Conservation (phyloP, 2,797 vertebrate genomes). For the Yasuhikotakia modesta region DNA sequence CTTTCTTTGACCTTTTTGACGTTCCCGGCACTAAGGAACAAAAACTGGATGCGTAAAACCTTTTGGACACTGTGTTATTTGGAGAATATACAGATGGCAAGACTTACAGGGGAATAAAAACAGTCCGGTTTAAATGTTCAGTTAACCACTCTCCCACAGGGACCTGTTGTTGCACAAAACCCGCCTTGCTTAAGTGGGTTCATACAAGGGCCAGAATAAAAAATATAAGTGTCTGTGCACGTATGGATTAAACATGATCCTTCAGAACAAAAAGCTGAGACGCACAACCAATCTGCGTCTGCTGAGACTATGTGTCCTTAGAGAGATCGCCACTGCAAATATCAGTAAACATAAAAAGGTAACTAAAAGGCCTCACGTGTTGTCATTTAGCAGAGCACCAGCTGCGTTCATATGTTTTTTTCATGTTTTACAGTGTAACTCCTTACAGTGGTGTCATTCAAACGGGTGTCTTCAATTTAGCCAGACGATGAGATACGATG, state of each 20-base stretch:
- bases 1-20: slow-evolving; percentile 20
- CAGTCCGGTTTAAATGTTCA: slow-evolving; percentile 52
- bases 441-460: slow-evolving; percentile 45
- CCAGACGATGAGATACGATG: slow-evolving; percentile 65
- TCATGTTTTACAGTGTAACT: slow-evolving; percentile 42
- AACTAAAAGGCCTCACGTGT: slow-evolving; percentile 39
- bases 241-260: slow-evolving; percentile 41
- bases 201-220: slow-evolving; percentile 36
- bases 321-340: slow-evolving; percentile 21
- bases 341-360: slow-evolving; percentile 41
- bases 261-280: slow-evolving; percentile 31
- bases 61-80: slow-evolving; percentile 27
- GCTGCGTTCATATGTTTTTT: slow-evolving; percentile 10
- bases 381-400: slow-evolving; percentile 14
- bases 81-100: slow-evolving; percentile 42
- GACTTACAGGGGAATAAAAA: slow-evolving; percentile 44
- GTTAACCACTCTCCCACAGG: slow-evolving; percentile 57
- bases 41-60: slow-evolving; percentile 12
- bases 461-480: slow-evolving; percentile 69
- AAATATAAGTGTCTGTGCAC: slow-evolving; percentile 30
- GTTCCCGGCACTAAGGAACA: not conserved
- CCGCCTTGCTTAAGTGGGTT: slow-evolving; percentile 48
- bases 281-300: slow-evolving; percentile 33
- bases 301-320: slow-evolving; percentile 13
- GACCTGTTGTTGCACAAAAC: slow-evolving; percentile 36